Evolutionary conservation across 2,113 vertebrate species (phyloP), one percentile per base, ranked within the genome.

Genomic region (Quiscalus mexicanus): DNA sequence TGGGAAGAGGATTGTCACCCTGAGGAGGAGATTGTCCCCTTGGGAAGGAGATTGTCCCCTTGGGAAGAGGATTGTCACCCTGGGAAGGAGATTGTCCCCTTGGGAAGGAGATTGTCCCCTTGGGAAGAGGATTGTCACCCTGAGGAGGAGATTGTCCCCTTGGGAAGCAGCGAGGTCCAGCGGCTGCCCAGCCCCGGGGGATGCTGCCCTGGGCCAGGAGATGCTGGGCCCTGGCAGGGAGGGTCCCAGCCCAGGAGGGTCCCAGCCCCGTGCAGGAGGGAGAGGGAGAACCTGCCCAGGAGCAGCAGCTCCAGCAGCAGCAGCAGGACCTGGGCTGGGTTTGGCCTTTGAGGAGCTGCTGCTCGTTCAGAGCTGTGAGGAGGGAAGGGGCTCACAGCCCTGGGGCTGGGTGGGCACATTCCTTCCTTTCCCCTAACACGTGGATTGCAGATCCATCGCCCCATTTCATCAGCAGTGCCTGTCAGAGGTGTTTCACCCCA

Each of bases 391-490:
- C 6, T 25, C n/a, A 12, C 60, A n/a, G 10, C 3, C 31, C 31
- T 3, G 27, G 15, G 30, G 10, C 11, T 19, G 76, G 12, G 14
- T 27, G 76, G 53, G 11, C 25, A 39, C 31, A 5, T 19, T 11
- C 31, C 25, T 70, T 15, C n/a, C 17, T 30, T 31, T 11, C 37
- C 77, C 47, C 41, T 9, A 55, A 6, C 27, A 6, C 10, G 0
- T 0, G 2, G 25, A 24, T 1, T 15, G 37, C n/a, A 22, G 42
- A 28, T 20, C 30, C 16, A 3, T 7, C 88, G 13, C 0, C 31
- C 50, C 1, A 16, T 4, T 16, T 9, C 25, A 1, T 0, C 1
- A 19, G 16, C 37, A 23, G 6, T 0, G 19, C 8, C 33, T 23
- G 21, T 5, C 13, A 2, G 6, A 1, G 31, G 5, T 5, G 15